Evolutionary conservation across 2,888 invertebrate species (phyloP).

Genomic region (Microctonus brassicae): DNA sequence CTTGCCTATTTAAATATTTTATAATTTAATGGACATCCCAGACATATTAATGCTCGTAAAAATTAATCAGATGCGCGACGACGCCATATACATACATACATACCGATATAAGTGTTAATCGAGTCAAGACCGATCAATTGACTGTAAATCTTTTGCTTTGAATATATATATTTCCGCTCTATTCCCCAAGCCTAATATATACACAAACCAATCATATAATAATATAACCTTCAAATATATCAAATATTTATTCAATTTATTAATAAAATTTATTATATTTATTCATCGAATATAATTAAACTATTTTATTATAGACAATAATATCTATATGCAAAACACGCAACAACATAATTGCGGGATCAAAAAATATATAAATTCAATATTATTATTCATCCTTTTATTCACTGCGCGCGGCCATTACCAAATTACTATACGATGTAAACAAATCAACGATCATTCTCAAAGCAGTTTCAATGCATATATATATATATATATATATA

Average conservation of each 20-base stretch:
- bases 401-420: slow-evolving; percentile 62
- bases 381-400: slow-evolving; percentile 21
- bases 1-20: slow-evolving; percentile 61
- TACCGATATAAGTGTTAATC: slow-evolving; percentile 52
- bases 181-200: not conserved
- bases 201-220: not conserved
- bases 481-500: slow-evolving; percentile 36
- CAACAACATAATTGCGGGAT: not conserved
- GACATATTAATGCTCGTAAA: slow-evolving; percentile 59
- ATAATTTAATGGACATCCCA: slow-evolving; percentile 58
- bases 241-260: not conserved
- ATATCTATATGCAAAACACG: not conserved
- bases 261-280: not conserved
- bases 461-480: slow-evolving; percentile 40
- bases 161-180: not conserved
- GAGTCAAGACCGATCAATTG: slow-evolving; percentile 49
- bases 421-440: slow-evolving; percentile 68
- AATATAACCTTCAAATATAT: not conserved
- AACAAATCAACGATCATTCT: slow-evolving; percentile 60
- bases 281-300: not conserved
- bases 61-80: slow-evolving; percentile 54
- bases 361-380: not conserved
- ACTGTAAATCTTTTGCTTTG: slow-evolving; percentile 43
- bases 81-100: slow-evolving; percentile 21
- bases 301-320: not conserved